A percentile compares a stretch with the other conserved stretches of the same genome.
Conservation (phyloP, 2,113 vertebrate species). For the Drymodes brunneopygia region DNA sequence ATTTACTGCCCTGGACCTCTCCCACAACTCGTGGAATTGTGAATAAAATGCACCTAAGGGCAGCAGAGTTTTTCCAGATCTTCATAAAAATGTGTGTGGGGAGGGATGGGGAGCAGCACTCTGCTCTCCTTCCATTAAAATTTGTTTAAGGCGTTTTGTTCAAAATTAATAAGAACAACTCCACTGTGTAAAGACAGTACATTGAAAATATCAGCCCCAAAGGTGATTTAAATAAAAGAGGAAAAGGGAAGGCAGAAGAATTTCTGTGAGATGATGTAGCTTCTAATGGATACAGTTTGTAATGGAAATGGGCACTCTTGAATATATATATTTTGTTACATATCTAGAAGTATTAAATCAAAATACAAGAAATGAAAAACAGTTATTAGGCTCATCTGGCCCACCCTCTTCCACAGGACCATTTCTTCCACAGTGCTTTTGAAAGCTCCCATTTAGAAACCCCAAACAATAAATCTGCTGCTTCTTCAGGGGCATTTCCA, state of each 20-base stretch:
- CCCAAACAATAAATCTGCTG: background rate
- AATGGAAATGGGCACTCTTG: background rate
- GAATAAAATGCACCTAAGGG: background rate
- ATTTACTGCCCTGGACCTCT: background rate
- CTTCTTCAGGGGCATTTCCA: background rate
- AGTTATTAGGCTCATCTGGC: background rate
- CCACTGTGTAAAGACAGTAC: background rate
- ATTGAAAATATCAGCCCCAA: background rate
- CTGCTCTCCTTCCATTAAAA: background rate
- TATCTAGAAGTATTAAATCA: background rate
- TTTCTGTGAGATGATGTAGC: background rate
- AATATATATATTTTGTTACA: background rate
- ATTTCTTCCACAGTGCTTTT: background rate
- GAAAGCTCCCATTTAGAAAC: background rate
- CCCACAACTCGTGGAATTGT: rapidly evolving
- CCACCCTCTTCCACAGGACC: background rate
- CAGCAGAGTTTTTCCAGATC: background rate
- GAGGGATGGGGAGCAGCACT: background rate
- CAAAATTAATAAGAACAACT: slow-evolving; percentile 21
- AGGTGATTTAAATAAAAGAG: slow-evolving; percentile 32
- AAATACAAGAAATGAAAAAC: background rate
- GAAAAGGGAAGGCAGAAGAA: background rate
- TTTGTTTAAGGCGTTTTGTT: background rate
- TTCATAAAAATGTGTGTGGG: background rate
- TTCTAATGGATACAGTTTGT: background rate